Conservation (phyloP, 1,140 invertebrate species). For the Caenorhabditis tropicalis region DNA sequence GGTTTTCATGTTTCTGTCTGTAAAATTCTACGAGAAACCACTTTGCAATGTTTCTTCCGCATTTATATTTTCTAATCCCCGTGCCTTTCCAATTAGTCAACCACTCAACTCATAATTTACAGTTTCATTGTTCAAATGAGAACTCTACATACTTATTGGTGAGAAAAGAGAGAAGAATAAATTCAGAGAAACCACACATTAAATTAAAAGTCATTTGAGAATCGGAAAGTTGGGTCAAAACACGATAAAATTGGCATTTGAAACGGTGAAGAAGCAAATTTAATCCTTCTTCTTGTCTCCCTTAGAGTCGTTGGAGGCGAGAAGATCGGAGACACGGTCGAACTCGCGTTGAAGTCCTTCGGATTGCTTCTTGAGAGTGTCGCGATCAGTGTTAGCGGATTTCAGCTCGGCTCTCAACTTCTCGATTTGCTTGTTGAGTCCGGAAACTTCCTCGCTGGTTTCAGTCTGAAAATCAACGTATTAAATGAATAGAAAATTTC, state of each 20-base stretch:
- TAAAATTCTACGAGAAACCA: no score
- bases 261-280: no score
- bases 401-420: slow-evolving; percentile 60
- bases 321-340: slow-evolving; percentile 62
- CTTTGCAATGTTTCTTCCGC: no score
- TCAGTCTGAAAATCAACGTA: slow-evolving; percentile 49
- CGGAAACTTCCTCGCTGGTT: slow-evolving; percentile 52
- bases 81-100: no score
- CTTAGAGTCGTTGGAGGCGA: slow-evolving; percentile 52
- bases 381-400: slow-evolving; percentile 63
- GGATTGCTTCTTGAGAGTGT: slow-evolving; percentile 68
- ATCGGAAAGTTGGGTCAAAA: neutral
- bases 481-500: no score
- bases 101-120: no score
- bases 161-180: neutral
- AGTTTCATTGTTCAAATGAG: no score
- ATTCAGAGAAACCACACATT: neutral
- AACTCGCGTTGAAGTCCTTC: slow-evolving; percentile 67
- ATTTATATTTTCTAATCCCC: no score
- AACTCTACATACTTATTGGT: no score
- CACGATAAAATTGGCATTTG: no score
- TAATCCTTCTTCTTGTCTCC: slow-evolving; percentile 64
- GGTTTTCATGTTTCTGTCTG: no score
- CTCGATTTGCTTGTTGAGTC: slow-evolving; percentile 58
- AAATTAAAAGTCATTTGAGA: neutral